phyloP scores from a whole-genome alignment of 2,797 vertebrate genomes.

The Tokudaia tokunoshimensis region DNA sequence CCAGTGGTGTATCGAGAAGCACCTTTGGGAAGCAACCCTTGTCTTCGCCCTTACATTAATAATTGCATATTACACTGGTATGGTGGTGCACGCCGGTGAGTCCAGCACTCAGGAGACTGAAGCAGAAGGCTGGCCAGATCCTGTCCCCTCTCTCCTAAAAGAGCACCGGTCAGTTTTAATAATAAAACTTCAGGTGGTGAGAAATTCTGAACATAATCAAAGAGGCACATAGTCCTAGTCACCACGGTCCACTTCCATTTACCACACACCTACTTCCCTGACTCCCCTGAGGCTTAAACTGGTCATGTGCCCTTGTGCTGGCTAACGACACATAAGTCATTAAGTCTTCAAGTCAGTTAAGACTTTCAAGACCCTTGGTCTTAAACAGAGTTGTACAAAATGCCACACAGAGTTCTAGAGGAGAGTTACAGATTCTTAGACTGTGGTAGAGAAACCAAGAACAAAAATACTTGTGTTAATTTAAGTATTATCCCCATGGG shows the following conservation, averaged over 20 bases:
- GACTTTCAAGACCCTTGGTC: not conserved
- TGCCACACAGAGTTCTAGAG: constrained; percentile 28
- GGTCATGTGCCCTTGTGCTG: not conserved
- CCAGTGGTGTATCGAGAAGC: not conserved
- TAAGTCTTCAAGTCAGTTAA: not conserved
- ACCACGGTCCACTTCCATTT: not conserved
- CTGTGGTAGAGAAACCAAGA: not conserved
- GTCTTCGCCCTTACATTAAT: not conserved
- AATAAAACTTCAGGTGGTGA: constrained; percentile 45
- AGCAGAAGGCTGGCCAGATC: not conserved
- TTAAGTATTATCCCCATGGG: not conserved
- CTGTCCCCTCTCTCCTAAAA: not conserved
- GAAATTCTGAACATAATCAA: not conserved
- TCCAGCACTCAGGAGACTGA: not conserved
- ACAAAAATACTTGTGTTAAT: not conserved
- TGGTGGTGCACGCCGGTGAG: not conserved
- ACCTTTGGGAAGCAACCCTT: not conserved
- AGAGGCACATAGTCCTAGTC: not conserved
- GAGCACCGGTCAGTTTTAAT: not conserved
- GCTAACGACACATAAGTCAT: not conserved
- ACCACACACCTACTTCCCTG: not conserved
- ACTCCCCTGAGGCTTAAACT: not conserved
- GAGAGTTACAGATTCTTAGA: constrained; percentile 32
- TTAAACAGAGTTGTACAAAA: constrained; percentile 14
- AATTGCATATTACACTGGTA: not conserved